phyloP scores from a whole-genome alignment of 2,888 invertebrate species.

The Erebia aethiops region DNA sequence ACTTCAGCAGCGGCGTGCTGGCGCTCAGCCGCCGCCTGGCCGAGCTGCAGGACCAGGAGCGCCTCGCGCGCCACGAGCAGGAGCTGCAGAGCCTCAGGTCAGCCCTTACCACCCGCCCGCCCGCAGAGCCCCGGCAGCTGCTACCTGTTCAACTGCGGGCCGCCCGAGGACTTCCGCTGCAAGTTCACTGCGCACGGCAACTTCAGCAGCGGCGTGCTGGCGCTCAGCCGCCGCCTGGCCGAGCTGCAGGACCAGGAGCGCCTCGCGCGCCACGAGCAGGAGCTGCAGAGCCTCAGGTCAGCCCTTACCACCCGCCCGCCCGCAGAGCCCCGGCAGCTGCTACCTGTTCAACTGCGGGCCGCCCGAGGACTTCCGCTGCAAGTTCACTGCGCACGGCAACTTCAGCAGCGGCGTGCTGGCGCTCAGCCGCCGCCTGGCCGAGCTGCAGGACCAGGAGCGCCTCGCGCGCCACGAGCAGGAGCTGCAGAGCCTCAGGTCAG shows the following conservation, averaged over 20 bases:
- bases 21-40: no score
- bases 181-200: slow-evolving; percentile 67
- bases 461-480: slow-evolving; percentile 89
- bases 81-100: no score
- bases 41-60: no score
- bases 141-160: no score
- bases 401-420: slow-evolving; percentile 94
- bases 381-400: slow-evolving; percentile 94
- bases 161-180: no score
- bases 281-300: slow-evolving; percentile 84
- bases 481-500: slow-evolving; percentile 59
- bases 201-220: slow-evolving; percentile 93
- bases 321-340: slow-evolving; percentile 88
- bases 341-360: slow-evolving; percentile 96
- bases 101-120: no score
- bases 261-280: slow-evolving; percentile 88
- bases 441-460: slow-evolving; percentile 88
- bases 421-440: slow-evolving; percentile 84
- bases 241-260: slow-evolving; percentile 88
- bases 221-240: slow-evolving; percentile 84
- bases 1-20: no score
- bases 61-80: no score
- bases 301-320: slow-evolving; percentile 34
- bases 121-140: no score
- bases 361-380: slow-evolving; percentile 95